phyloP scores from a whole-genome alignment of 1,140 invertebrate species.

The Apis dorsata region DNA sequence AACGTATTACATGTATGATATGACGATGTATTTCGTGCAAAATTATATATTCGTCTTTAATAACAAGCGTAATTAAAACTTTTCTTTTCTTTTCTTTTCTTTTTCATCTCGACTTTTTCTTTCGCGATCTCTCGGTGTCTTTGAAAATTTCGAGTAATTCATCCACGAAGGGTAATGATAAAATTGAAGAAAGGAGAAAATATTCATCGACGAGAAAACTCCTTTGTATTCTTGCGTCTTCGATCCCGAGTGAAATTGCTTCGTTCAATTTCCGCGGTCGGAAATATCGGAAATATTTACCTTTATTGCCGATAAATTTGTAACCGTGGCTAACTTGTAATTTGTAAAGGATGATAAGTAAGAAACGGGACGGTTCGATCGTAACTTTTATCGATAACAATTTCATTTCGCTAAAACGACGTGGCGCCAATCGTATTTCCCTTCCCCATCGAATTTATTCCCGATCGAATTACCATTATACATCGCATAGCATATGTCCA shows the following conservation, averaged over 20 bases:
- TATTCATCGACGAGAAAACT: too few relatives aligned
- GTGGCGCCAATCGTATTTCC: neutral
- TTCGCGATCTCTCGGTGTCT: too few relatives aligned
- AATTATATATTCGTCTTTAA: constrained; percentile 23
- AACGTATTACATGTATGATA: constrained; percentile 13
- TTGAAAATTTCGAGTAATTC: neutral
- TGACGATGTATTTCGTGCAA: neutral
- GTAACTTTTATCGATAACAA: constrained; percentile 4
- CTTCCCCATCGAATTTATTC: neutral
- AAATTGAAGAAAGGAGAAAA: too few relatives aligned
- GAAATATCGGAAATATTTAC: neutral
- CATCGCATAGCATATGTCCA: neutral
- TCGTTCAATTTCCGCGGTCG: neutral
- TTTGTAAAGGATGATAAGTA: neutral
- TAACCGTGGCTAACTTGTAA: neutral
- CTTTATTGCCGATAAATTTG: constrained; percentile 25
- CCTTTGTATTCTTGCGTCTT: neutral
- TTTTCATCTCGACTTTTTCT: too few relatives aligned
- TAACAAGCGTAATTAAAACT: constrained; percentile 36
- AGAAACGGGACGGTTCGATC: neutral
- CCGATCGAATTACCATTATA: constrained; percentile 29
- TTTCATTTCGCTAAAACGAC: constrained; percentile 30
- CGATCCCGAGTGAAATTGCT: neutral
- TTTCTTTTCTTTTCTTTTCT: too few relatives aligned
- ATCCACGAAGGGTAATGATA: neutral